Evolutionary conservation across 1,140 invertebrate species (phyloP).

Genomic region (Choristoneura fumiferana): DNA sequence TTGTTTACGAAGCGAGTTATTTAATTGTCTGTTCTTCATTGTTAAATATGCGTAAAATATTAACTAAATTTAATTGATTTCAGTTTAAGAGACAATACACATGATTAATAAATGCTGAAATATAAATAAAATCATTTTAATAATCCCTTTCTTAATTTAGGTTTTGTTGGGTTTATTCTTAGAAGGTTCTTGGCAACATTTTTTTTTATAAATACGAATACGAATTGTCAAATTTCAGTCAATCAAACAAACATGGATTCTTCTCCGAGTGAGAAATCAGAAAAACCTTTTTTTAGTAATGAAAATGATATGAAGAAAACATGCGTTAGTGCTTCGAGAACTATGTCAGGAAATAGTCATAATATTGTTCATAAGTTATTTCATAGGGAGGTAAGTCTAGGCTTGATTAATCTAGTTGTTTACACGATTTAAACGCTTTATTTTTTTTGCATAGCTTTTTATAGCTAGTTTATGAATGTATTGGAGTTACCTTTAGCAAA

Average conservation of each 20-base stretch:
- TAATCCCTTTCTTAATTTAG: too few relatives aligned
- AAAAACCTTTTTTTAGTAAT: constrained; percentile 49
- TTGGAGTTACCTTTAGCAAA: not conserved
- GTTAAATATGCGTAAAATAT: too few relatives aligned
- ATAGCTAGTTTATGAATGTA: not conserved
- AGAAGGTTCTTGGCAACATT: constrained; percentile 32
- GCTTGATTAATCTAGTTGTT: constrained; percentile 26
- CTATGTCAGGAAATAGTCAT: constrained; percentile 42
- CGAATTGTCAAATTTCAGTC: constrained; percentile 50
- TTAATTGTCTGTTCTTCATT: too few relatives aligned
- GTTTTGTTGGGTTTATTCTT: too few relatives aligned
- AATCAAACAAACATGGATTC: constrained; percentile 75
- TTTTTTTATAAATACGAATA: constrained; percentile 20
- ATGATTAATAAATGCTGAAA: too few relatives aligned
- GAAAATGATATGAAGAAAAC: constrained; percentile 53
- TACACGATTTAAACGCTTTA: constrained; percentile 17
- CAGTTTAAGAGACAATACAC: too few relatives aligned
- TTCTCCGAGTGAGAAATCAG: constrained; percentile 45
- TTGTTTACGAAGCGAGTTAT: not conserved
- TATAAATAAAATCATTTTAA: too few relatives aligned
- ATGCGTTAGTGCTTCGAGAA: constrained; percentile 42
- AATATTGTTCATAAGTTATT: constrained; percentile 72
- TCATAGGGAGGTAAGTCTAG: constrained; percentile 67
- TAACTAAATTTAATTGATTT: too few relatives aligned
- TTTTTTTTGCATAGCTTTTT: constrained; percentile 10